Evolutionary conservation across 1,140 invertebrate species (phyloP), one percentile per base, ranked within the genome.

Genomic region (Capitella teleta): DNA sequence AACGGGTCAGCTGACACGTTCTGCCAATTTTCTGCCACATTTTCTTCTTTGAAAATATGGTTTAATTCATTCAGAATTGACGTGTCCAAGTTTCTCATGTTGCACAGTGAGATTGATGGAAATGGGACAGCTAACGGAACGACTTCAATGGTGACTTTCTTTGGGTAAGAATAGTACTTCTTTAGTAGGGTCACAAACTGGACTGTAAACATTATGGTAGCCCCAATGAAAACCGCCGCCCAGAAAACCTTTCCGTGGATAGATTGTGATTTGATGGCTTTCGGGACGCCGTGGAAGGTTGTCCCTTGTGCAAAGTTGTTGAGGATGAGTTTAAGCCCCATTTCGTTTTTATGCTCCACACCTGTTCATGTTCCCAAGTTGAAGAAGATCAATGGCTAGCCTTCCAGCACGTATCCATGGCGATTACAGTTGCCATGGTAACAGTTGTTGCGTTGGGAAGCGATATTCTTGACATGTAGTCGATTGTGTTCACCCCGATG

Each of bases 21-120:
- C 5, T 12, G 3, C 19, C 21, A 28, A 5, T 25, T 5, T 5
- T 21, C 6, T n/a, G 38, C n/a, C 1, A 43, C 1, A 12, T 14
- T 12, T 5, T 5, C 49, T 2, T 3, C 28, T 23, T 45, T 51
- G 49, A 51, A 51, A 10, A 45, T 44, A 2, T 28, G 32, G 49
- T 51, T 51, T 19, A 51, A 41, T 18, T 16, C 28, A 24, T 51
- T 51, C 21, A 51, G 49, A 3, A 44, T 44, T 19, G 42, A 30
- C 14, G 28, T 28, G 26, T 51, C 49, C 8, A 51, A 26, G 25
- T 51, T 51, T n/a, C 49, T 38, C 49, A 51, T 51, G 38, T 51
- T 51, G 40, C 49, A 51, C 8, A 51, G n/a, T 10, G 23, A 28
- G 38, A 51, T 42, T 23, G 38, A 25, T 1, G 49, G 49, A 19